Base-by-base conservation (phyloP, 1,140 invertebrate genomes). In the Tribolium castaneum region DNA sequence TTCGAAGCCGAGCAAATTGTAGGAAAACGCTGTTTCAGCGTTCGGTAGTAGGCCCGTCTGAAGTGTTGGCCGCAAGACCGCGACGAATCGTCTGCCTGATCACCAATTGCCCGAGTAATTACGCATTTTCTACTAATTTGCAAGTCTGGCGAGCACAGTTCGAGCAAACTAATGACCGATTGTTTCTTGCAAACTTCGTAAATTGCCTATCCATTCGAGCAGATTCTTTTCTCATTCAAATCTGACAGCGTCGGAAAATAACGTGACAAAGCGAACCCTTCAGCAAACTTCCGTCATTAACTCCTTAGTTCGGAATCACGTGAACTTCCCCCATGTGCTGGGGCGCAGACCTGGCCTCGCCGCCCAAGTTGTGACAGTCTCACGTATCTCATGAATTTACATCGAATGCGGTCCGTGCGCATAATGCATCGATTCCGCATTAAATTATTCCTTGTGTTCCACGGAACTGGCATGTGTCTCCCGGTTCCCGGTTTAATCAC, bases 321-420 rank as follows among this genome's bases (percentile, higher is more conserved):
- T 66, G 59, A 66, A 66, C 59, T 66, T 66, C 59, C 59, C 59
- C 59, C 12, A 66, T 59, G 10, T 59, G 59, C 14, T 14, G 30
- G 30, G 59, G 59, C 39, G 54, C 54, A 59, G 30, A 22, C 19
- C 54, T 19, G 12, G 54, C 3, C 10, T 14, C 56, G 72, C 51
- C 76, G 62, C 76, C 76, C 79, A 75, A 78, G 77, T 76, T 80
- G 80, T 80, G 80, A 76, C 75, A 80, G 73, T 79, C 77, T 81
- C 80, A 81, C 80, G 80, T 81, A 76, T 54, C 79, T 81, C 80
- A 82, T 82, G 80, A 82, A 82, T 82, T 82, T 82, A 82, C 78
- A 82, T 82, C 75, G 77, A 56, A 75, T 78, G 80, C 70, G 78
- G 80, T 80, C 78, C 66, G 73, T 62, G 74, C 76, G 79, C 77